Base-by-base conservation (phyloP, 1,140 invertebrate genomes). In the Sinella curviseta region DNA sequence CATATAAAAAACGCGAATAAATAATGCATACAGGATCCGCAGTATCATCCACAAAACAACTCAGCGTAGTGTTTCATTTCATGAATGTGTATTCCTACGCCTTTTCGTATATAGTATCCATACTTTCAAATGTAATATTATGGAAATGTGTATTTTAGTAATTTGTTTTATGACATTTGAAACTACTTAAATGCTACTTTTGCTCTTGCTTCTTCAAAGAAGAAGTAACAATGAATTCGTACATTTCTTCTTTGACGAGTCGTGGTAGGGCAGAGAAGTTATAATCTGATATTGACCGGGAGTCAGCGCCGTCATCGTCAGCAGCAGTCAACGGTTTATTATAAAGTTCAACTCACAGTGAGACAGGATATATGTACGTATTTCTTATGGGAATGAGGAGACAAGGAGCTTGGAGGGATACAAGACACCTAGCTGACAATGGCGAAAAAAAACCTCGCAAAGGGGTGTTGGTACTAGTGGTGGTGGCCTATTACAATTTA, bases 351-450 rank as follows among this genome's bases (percentile, higher is more conserved):
- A 24, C 12, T 33, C 28, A 31, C 3, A 70, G 2, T 70, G 65
- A 70, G 65, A 70, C 65, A 70, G 65, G 65, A 70, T 70, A 70
- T 70, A 30, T 48, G 20, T n/a, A n/a, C n/a, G n/a, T 33, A 70
- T 33, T 70, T 70, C 65, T 8, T 70, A 70, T 70, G 65, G 31
- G 65, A 70, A 70, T 70, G 65, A 70, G 65, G 65, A 70, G 65
- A 70, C 65, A 70, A 70, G 31, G 24, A 33, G 65, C 57, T 65
- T 26, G 16, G 26, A 65, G 57, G 57, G 57, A 26, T 26, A 14
- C 14, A 65, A 65, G 26, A 65, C 8, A n/a, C n/a, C n/a, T n/a
- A n/a, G 39, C 39, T 48, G 39, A 48, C 39, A 48, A 48, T 48
- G 8, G 8, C n/a, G n/a, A n/a, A n/a, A n/a, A 20, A 26, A 65